Base-by-base conservation (phyloP, 35 echinoderm and acorn worm species). In the Ophioderma brevispina region DNA sequence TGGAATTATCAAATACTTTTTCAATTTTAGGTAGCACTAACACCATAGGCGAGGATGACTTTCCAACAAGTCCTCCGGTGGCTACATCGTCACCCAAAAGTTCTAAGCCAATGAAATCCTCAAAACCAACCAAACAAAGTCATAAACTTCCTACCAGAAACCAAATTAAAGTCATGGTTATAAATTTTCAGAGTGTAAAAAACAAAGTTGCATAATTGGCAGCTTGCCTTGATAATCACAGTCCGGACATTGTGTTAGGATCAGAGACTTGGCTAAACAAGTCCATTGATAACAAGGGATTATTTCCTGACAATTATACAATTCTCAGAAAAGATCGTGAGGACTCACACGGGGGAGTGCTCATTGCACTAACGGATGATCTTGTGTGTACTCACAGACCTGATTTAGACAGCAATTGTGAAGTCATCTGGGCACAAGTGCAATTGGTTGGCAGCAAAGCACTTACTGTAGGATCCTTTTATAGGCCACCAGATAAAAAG, bases 1-100 rank as follows among this genome's bases (percentile, higher is more conserved):
- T 76, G 0, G 70, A 87, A 75, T 63, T 87, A n/a, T 76, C 85
- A 1, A 87, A 87, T 63, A 77, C 33, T 76, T 76, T 50, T 59
- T 33, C 82, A 13, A n/a, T n/a, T n/a, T n/a, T n/a, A n/a, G n/a
- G n/a, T n/a, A 84, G 40, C 28, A 4, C 17, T 46, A 46, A 17
- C 17, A 84, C 49, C n/a, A 46, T 17, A 8, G 41, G 17, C 17
- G 4, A 46, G 4, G 41, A 46, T 4, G 41, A 46, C 41, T 46
- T 17, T 4, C 41, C 41, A 46, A 8, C 17, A 17, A 46, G 41
- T 17, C 41, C 41, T 8, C 41, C 41, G 5, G 41, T 17, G 4
- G 41, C 41, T 17, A 46, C 41, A 46, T 46, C 41, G 5, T 46
- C 41, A 46, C 41, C 41, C 41, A 46, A 46, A 46, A 46, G 4